A percentile compares a stretch with the other conserved stretches of the same genome.
Evolutionary conservation across 2,797 vertebrate species (phyloP).

Genomic region (Coccyzus lansbergi): DNA sequence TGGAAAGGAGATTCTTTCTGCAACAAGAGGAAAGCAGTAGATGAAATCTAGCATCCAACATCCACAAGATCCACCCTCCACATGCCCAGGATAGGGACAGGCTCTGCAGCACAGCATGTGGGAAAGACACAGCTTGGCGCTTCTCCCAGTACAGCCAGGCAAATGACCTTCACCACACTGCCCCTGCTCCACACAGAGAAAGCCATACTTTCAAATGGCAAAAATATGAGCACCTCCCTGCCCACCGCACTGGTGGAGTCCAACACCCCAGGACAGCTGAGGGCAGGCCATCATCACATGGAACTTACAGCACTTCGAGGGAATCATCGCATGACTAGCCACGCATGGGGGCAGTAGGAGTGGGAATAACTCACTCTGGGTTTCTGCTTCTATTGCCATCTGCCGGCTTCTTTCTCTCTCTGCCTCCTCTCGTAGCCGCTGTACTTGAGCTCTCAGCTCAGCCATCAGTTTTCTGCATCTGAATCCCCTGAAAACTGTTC

Average conservation of each 20-base stretch:
- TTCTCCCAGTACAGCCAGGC: background rate
- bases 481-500: slow-evolving; percentile 73
- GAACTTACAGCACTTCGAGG: background rate
- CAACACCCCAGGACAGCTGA: background rate
- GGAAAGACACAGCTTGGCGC: background rate
- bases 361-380: slow-evolving; percentile 27
- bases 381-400: slow-evolving; percentile 34
- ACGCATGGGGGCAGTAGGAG: fast-evolving
- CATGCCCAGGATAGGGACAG: background rate
- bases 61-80: background rate
- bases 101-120: background rate
- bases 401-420: slow-evolving; percentile 57
- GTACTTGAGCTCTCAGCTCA: slow-evolving; percentile 48
- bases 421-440: slow-evolving; percentile 24
- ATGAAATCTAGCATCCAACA: background rate
- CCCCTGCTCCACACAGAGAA: background rate
- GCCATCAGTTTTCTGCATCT: slow-evolving; percentile 63
- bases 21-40: background rate
- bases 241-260: fast-evolving
- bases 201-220: background rate
- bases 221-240: background rate
- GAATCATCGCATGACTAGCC: fast-evolving
- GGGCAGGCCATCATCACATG: background rate
- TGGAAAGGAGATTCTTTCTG: slow-evolving; percentile 46
- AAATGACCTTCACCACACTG: fast-evolving